Conservation (phyloP, 1,140 invertebrate species). For the Stegodyphus mimosarum region DNA sequence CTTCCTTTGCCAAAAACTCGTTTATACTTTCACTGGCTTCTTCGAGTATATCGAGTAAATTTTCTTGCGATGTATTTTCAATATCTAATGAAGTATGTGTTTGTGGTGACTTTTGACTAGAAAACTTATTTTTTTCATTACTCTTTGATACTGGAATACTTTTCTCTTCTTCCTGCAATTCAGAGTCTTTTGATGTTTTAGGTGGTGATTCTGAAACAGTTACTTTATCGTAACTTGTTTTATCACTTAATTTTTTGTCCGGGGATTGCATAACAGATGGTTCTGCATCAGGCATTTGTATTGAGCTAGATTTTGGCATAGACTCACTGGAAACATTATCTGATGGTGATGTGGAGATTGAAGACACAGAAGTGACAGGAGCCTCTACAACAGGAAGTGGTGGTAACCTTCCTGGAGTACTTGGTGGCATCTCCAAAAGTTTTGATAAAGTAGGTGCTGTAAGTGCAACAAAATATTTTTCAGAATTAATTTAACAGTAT, state of each 20-base stretch:
- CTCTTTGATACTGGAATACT: no score
- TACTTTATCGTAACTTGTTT: not conserved
- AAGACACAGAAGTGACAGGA: not conserved
- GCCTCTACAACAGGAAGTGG: slow-evolving; percentile 42
- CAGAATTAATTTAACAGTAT: not conserved
- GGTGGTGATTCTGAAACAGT: no score
- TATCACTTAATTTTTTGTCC: not conserved
- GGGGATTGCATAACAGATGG: not conserved
- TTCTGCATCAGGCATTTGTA: not conserved
- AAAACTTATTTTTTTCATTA: no score
- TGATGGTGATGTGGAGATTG: not conserved
- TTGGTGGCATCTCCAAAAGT: slow-evolving; percentile 68
- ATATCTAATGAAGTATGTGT: not conserved
- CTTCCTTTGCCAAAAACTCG: slow-evolving; percentile 7
- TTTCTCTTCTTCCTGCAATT: no score
- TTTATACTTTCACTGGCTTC: slow-evolving; percentile 17
- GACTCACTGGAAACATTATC: not conserved
- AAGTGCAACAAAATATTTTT: not conserved
- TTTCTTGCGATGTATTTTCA: slow-evolving; percentile 1
- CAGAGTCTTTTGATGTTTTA: no score
- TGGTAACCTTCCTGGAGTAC: slow-evolving; percentile 64
- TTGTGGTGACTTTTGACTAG: no score
- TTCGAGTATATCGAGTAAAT: slow-evolving; percentile 3
- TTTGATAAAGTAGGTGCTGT: slow-evolving; percentile 69
- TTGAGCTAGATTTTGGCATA: no score